Evolutionary conservation across 2,113 vertebrate species (phyloP).

Genomic region (Otus sunia): DNA sequence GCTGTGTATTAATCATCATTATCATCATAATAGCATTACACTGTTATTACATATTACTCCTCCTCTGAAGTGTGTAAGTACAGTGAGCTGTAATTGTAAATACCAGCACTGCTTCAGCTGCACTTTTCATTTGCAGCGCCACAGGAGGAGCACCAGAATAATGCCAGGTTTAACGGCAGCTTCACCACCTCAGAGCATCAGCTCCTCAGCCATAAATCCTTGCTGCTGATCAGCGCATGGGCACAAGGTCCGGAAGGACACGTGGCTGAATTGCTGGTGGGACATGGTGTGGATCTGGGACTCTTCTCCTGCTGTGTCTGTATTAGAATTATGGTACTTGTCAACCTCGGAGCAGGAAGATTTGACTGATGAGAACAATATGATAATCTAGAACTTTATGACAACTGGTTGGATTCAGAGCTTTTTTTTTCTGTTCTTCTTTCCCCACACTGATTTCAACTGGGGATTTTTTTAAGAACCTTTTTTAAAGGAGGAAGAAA

Average conservation of each 20-base stretch:
- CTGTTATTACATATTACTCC: conserved; percentile 19
- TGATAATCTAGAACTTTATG: not conserved
- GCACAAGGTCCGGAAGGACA: not conserved
- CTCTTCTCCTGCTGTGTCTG: not conserved
- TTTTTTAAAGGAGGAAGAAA: not conserved
- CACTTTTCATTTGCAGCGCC: not conserved
- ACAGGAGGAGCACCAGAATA: not conserved
- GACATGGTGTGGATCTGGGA: not conserved
- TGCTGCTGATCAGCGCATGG: rapidly evolving
- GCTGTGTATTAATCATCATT: conserved; percentile 38
- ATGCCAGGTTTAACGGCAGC: not conserved
- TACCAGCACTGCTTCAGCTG: not conserved
- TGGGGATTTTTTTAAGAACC: not conserved
- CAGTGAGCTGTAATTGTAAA: conserved; percentile 8
- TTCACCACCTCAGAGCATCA: not conserved
- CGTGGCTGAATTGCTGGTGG: rapidly evolving
- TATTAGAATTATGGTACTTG: not conserved
- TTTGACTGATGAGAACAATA: not conserved
- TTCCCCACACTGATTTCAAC: not conserved
- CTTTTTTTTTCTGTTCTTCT: not conserved
- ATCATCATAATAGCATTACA: conserved; percentile 17
- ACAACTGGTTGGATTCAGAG: not conserved
- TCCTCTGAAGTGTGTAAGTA: conserved; percentile 8
- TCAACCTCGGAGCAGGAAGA: not conserved
- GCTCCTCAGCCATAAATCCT: not conserved